Evolutionary conservation across 2,888 invertebrate species (phyloP).

Genomic region (Thalpophila matura): DNA sequence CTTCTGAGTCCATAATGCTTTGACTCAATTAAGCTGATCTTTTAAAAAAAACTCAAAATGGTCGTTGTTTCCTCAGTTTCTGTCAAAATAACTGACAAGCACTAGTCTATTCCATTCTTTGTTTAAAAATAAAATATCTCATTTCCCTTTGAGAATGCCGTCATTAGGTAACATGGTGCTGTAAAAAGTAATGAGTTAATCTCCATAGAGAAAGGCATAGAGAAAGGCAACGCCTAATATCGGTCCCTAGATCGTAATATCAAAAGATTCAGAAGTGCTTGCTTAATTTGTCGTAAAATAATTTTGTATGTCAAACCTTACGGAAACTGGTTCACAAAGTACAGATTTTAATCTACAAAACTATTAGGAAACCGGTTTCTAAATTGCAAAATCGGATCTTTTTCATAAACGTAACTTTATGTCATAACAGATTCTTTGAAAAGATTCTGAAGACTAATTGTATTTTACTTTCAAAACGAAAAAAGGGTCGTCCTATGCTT

Average conservation of each 20-base stretch:
- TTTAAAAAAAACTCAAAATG: not conserved
- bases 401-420: no score
- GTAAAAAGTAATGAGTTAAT: constrained; percentile 37
- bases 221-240: not conserved
- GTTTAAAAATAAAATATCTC: not conserved
- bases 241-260: not conserved
- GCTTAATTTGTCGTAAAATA: not conserved
- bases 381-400: no score
- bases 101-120: not conserved
- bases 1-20: no score
- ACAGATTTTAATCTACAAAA: no score
- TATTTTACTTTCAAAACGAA: no score
- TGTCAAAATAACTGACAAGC: constrained; percentile 13
- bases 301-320: no score
- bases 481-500: no score
- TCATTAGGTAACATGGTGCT: constrained; percentile 14
- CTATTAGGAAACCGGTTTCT: no score
- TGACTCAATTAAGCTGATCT: not conserved
- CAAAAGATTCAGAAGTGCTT: not conserved
- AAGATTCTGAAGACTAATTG: no score
- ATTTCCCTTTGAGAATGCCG: constrained; percentile 9
- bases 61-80: constrained; percentile 8
- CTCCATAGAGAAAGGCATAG: constrained; percentile 10
- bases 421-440: no score
- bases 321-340: no score